A percentile compares a stretch with the other conserved stretches of the same genome.
These are phyloP conservation scores for Typhlomys cinereus DNA, from an alignment of 2,113 vertebrate species.

Conservation along the genomic window DNA sequence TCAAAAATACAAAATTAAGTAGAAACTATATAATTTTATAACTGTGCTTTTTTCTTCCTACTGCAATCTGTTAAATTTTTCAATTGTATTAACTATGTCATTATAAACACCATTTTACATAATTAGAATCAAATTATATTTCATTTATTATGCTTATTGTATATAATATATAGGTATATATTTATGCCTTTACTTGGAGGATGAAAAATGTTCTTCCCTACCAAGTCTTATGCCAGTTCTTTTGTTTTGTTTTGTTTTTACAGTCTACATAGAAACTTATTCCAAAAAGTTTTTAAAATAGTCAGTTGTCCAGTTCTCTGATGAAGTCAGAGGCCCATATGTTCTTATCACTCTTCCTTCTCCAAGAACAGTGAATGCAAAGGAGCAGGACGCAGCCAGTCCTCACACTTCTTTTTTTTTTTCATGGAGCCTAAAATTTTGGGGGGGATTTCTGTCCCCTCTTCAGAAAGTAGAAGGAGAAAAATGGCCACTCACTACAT, in stretches of 20 bases:
- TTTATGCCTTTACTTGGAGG: background rate
- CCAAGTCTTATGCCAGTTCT: background rate
- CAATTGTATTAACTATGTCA: background rate
- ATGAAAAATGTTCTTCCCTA: background rate
- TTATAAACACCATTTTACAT: background rate
- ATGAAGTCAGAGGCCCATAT: rapidly evolving
- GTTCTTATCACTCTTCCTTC: background rate
- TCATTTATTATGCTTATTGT: no score
- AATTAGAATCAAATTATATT: background rate
- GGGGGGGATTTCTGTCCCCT: background rate
- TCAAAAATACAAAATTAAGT: background rate
- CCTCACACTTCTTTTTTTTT: background rate
- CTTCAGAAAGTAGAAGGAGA: background rate
- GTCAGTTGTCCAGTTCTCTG: background rate
- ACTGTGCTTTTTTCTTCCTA: background rate
- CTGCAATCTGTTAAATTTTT: background rate
- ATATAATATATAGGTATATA: no score
- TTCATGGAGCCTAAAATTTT: no score
- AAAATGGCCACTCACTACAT: no score
- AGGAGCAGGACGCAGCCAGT: background rate
- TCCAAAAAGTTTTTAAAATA: background rate
- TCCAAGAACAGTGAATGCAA: background rate
- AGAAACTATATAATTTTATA: background rate
- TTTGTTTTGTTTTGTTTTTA: background rate
- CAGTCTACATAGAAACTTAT: background rate